Evolutionary conservation across 2,888 invertebrate species (phyloP).

Genomic region (Tubulanus polymorphus): DNA sequence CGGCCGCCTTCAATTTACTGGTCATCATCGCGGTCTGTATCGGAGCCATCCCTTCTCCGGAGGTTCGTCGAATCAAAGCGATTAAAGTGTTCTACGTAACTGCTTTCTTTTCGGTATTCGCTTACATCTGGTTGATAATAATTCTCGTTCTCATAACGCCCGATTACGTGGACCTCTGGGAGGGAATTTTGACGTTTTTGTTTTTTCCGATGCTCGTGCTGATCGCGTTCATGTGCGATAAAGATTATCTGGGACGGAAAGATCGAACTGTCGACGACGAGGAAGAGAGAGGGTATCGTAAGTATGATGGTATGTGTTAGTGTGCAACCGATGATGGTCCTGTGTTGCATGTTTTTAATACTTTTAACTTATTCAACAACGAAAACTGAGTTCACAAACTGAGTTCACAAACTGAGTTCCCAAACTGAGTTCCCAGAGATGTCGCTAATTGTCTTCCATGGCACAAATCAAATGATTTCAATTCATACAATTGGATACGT

Average conservation of each 20-base stretch:
- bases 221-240: slow-evolving; percentile 59
- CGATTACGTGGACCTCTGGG: slow-evolving; percentile 58
- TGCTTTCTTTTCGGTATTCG: slow-evolving; percentile 55
- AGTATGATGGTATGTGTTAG: no score
- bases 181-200: slow-evolving; percentile 59
- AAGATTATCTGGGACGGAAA: no score
- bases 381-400: no score
- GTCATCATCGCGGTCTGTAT: slow-evolving; percentile 60
- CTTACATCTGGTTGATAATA: slow-evolving; percentile 62
- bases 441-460: no score
- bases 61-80: slow-evolving; percentile 52
- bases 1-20: slow-evolving; percentile 61
- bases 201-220: slow-evolving; percentile 60
- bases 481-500: no score
- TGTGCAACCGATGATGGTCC: no score
- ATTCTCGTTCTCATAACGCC: slow-evolving; percentile 55
- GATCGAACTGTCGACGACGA: no score
- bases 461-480: no score
- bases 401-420: no score
- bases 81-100: slow-evolving; percentile 56
- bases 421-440: no score
- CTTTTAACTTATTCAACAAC: no score
- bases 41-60: slow-evolving; percentile 53
- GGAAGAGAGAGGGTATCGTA: not conserved
- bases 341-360: no score